Evolutionary conservation across 2,113 vertebrate genomes (phyloP), one percentile per base, ranked within the genome.

Genomic region (Peromyscus polionotus): DNA sequence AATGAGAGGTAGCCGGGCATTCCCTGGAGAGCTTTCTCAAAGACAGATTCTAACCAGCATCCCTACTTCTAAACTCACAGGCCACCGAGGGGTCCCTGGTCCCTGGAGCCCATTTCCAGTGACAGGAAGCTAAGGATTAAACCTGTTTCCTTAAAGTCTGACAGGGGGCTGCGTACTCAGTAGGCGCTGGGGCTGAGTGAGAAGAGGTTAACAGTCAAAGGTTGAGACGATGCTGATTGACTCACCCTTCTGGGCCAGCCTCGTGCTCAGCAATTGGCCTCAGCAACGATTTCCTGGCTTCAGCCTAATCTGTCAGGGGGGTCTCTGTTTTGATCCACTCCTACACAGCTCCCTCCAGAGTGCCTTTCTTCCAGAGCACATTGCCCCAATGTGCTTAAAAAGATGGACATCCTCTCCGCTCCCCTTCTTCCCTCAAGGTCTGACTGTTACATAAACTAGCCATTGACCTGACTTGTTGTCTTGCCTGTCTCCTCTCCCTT

Each of bases 231-330:
- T 1, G 22, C 48, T 70, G 4, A 20, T 22, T 31, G 76, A 76
- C 9, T 7, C 75, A 51, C 33, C 1, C 0, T 54, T 2, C 22
- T 0, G 19, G 13, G 0, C 33, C 92, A 39, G 28, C 0, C 24
- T 24, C 68, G 6, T 31, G 26, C 87, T 87, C 48, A 31, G 75
- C 45, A 61, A 1, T 4, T 42, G 81, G 13, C 48, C 95, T 61
- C 28, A 70, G 33, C 51, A 31, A 20, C n/a, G 16, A 26, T 70
- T 91, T 86, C 45, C 80, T 54, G 61, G 45, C 24, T 33, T 12
- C 0, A 0, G 10, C 59, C n/a, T 28, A 13, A 70, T 36, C 84
- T 13, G 3, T 67, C 7, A 5, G 28, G 42, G 11, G 54, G 13
- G 59, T 36, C 59, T 70, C 54, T 51, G 42, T 12, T 39, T 59